Evolutionary conservation across 2,113 vertebrate genomes (phyloP), one percentile per base, ranked within the genome.

Genomic region (Archilochus colubris): DNA sequence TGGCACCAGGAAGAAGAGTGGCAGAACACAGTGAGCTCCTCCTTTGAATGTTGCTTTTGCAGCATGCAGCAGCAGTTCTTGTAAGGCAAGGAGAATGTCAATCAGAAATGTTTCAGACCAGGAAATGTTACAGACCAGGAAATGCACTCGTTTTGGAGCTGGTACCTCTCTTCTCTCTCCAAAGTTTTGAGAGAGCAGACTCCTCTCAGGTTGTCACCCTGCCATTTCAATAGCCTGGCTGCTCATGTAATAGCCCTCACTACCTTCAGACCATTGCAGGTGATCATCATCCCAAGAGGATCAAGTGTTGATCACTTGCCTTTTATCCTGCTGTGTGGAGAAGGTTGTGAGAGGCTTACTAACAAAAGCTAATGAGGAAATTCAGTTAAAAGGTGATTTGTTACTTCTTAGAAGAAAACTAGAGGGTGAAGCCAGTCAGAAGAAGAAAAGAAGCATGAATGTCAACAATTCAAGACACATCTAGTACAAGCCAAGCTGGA

Each of bases 31-130:
- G 67, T 3, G 12, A 54, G 7, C 13, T 20, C 15, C 6, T 70
- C 12, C n/a, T n/a, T 7, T n/a, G 7, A 12, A 15, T 15, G 14
- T 28, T 0, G 0, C 22, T 58, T 5, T 14, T 23, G n/a, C 2
- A 8, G 75, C 1, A 1, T 4, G 1, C 17, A 55, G 33, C 38
- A 40, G 16, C 0, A 2, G 36, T 7, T 54, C 70, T 67, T 40
- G 38, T 12, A 54, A 83, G 54, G 13, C 36, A 88, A 88, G 7
- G 21, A 44, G 53, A 82, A 22, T 12, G 54, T 46, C 3, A 1
- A 33, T n/a, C n/a, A n/a, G n/a, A n/a, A n/a, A n/a, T n/a, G 9
- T 74, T 28, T 30, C 14, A 69, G 44, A 55, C 21, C 8, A 14
- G 7, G 7, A 22, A 22, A 78, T 53, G 9, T 74, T 28, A n/a